Percentiles rank a stretch among this genome's conserved stretches.
phyloP scores from a whole-genome alignment of 1,140 invertebrate genomes.

The Metopolophium dirhodum region DNA sequence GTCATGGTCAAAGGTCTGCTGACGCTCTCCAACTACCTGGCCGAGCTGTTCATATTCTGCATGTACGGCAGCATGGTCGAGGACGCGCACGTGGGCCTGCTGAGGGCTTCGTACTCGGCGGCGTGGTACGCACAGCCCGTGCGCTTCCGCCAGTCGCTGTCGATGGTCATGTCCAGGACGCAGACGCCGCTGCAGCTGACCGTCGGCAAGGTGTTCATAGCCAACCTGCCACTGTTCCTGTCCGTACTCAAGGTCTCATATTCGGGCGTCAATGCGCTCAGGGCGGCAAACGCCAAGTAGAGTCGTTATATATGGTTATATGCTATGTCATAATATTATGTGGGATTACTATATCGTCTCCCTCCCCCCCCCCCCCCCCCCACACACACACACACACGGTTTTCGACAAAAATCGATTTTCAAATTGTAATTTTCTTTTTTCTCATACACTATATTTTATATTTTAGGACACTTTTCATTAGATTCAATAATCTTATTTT shows the following conservation, averaged over 20 bases:
- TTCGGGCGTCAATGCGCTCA: conserved; percentile 5
- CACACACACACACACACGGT: not conserved
- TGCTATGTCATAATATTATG: not conserved
- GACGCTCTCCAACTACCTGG: not conserved
- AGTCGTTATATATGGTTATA: too few relatives aligned
- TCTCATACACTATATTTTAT: not conserved
- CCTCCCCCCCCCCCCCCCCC: too few relatives aligned
- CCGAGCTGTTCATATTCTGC: conserved; percentile 27
- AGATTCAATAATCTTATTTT: not conserved
- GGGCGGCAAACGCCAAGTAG: not conserved
- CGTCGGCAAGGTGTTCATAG: conserved; percentile 31
- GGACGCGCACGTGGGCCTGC: not conserved
- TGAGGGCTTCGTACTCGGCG: not conserved
- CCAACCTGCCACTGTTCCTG: not conserved
- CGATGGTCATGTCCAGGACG: conserved; percentile 25
- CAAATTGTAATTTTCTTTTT: not conserved
- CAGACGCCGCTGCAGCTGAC: not conserved
- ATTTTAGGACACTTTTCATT: not conserved
- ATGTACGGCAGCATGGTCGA: conserved; percentile 39
- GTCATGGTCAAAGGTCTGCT: conserved; percentile 3
- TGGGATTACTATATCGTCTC: too few relatives aligned
- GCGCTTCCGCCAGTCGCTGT: not conserved
- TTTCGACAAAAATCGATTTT: not conserved
- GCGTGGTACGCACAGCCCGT: not conserved
- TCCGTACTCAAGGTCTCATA: conserved; percentile 28